Base-by-base conservation (phyloP, 2,797 vertebrate species). In the Bovichtus variegatus region DNA sequence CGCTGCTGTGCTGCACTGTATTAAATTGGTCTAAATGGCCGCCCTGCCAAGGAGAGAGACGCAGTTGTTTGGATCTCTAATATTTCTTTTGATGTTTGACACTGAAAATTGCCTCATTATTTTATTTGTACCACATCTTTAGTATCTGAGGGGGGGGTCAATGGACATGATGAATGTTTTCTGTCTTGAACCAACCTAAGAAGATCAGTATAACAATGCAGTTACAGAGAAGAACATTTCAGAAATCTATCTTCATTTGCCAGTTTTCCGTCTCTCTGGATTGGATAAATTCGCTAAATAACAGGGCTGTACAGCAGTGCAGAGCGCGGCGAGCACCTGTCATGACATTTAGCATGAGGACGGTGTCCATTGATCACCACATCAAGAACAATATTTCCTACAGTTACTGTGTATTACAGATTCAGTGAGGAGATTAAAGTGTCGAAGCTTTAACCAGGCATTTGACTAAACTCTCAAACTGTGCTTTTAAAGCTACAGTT, bases 1-100 rank as follows among this genome's bases (percentile, higher is more conserved):
- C 51, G 11, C 61, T 23, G 64, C 76, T 51, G 62, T 59, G 63
- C 71, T 60, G 59, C 59, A 3, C 74, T 60, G 67, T 66, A 66
- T 82, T 87, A 80, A 82, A 87, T 74, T 69, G 88, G 71, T 71
- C 27, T 74, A 62, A 87, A 83, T 76, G 68, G 57, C 71, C 21
- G 0, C 21, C 68, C 57, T 82, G 77, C 74, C 73, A 57, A 43
- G 60, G 44, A 71, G 54, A 85, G 31, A 27, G 63, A 59, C 54
- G 64, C 44, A 47, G 53, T 63, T 77, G 63, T 68, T 83, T 75
- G 25, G 71, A 29, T 73, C 59, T 34, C 34, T 58, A 13, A 85
- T 89, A 70, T 79, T 65, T 81, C 47, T 43, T 80, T 36, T 61
- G 49, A 79, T 74, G 68, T 69, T 63, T 82, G 75, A 81, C 71